Percentiles rank a stretch among this genome's conserved stretches.
These are phyloP conservation scores for Acropternis orthonyx DNA, from an alignment of 2,797 vertebrate genomes.

Conservation along the genomic window DNA sequence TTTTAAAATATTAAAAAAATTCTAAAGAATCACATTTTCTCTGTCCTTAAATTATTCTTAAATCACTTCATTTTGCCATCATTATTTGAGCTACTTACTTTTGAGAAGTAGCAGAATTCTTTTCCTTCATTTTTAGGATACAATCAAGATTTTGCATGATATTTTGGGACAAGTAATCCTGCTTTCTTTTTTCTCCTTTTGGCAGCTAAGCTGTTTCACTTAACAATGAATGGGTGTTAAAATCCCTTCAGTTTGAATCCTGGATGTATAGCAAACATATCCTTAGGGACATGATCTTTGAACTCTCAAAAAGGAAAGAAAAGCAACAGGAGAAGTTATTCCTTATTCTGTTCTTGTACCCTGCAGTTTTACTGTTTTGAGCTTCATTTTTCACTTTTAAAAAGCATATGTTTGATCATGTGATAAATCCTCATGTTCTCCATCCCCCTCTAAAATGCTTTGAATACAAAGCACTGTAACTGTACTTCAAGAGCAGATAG, in stretches of 20 bases:
- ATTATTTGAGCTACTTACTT: neutral
- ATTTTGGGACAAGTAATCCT: neutral
- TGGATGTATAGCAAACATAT: neutral
- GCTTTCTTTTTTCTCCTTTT: neutral
- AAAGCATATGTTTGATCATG: neutral
- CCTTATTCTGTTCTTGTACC: neutral
- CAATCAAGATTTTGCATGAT: neutral
- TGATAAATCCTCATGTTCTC: neutral
- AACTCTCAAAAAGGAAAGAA: neutral
- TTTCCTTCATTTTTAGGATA: neutral
- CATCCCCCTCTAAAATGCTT: neutral
- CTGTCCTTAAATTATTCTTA: neutral
- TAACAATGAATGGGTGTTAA: neutral
- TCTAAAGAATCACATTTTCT: neutral
- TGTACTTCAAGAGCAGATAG: neutral
- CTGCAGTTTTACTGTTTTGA: neutral
- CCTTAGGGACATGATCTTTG: neutral
- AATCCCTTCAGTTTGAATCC: neutral
- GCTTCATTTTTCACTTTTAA: neutral
- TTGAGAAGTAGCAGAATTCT: neutral
- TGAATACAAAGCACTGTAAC: neutral
- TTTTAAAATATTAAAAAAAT: neutral
- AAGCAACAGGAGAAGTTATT: neutral
- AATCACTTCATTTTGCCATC: neutral
- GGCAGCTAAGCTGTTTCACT: neutral